Evolutionary conservation across 2,797 vertebrate genomes (phyloP).

Genomic region (Fringilla coelebs): DNA sequence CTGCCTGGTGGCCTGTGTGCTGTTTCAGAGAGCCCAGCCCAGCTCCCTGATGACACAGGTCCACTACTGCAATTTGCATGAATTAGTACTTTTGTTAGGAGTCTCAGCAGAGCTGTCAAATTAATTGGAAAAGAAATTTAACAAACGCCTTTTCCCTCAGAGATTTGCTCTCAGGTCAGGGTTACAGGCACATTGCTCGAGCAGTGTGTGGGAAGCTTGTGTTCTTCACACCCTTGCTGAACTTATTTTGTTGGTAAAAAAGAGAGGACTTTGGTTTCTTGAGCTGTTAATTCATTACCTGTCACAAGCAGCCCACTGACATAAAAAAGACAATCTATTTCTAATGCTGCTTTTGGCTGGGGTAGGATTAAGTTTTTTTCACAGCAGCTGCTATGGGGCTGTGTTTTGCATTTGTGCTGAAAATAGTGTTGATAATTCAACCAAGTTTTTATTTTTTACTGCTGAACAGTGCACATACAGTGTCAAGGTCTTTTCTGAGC

Average conservation of each 20-base stretch:
- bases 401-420: background rate
- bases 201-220: background rate
- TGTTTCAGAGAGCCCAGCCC: background rate
- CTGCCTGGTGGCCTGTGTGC: background rate
- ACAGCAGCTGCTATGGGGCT: background rate
- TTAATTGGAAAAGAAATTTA: slow-evolving; percentile 60
- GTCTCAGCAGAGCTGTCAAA: slow-evolving; percentile 42
- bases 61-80: slow-evolving; percentile 48
- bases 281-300: background rate
- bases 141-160: slow-evolving; percentile 10
- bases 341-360: background rate
- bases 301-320: background rate
- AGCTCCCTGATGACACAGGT: background rate
- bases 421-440: background rate
- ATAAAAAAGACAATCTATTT: background rate
- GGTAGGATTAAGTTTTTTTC: background rate
- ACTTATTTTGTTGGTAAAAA: background rate
- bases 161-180: background rate
- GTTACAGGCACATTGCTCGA: background rate
- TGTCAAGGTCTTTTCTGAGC: background rate
- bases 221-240: background rate
- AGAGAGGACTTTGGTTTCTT: background rate
- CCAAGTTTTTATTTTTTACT: background rate
- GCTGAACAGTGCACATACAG: accelerated
- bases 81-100: slow-evolving; percentile 41